These are phyloP conservation scores for Collichthys lucidus DNA, from an alignment of 2,113 vertebrate genomes.

Conservation along the genomic window DNA sequence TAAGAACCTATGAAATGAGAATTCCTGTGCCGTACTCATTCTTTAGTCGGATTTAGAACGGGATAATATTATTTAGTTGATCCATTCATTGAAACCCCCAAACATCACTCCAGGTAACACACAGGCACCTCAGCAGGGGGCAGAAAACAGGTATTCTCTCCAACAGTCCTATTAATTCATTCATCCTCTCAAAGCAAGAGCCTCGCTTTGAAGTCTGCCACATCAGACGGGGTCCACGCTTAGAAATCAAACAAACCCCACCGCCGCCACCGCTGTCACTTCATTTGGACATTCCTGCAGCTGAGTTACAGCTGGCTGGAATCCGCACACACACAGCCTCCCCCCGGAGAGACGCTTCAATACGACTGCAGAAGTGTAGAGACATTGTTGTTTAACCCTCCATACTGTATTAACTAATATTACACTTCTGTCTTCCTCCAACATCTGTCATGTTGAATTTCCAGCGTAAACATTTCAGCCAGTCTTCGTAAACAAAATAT, in stretches of 20 bases:
- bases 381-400: not conserved
- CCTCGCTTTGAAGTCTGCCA: slow-evolving; percentile 67
- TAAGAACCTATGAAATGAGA: too few species aligned
- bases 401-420: not conserved
- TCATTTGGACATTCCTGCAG: slow-evolving; percentile 67
- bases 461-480: not conserved
- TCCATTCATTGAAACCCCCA: slow-evolving; percentile 8
- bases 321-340: slow-evolving; percentile 13
- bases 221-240: slow-evolving; percentile 57
- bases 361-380: not conserved
- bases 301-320: slow-evolving; percentile 51
- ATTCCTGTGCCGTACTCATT: too few species aligned
- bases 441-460: not conserved
- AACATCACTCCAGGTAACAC: slow-evolving; percentile 1
- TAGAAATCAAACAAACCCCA: slow-evolving; percentile 55
- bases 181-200: slow-evolving; percentile 41
- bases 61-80: not conserved
- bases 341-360: slow-evolving; percentile 4
- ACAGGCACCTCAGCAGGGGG: not conserved
- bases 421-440: fast-evolving
- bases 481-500: not conserved
- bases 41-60: too few species aligned
- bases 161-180: slow-evolving; percentile 19
- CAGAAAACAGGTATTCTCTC: slow-evolving; percentile 35
- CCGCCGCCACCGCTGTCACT: slow-evolving; percentile 45